These are phyloP conservation scores for Coreius guichenoti DNA, from an alignment of 2,797 vertebrate genomes.

Conservation along the genomic window DNA sequence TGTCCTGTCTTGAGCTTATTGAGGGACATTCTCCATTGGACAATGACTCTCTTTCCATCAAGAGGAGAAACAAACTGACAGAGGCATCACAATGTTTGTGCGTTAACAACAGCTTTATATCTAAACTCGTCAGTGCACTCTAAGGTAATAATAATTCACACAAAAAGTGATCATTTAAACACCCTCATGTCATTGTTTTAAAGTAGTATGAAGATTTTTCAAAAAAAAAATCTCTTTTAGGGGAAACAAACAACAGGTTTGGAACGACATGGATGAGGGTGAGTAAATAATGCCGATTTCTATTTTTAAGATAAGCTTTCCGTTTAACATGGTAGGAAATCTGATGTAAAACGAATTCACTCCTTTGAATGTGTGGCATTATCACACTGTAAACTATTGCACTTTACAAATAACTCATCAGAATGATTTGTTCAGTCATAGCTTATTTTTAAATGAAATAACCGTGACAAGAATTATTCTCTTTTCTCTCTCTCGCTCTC, in stretches of 20 bases:
- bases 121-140: constrained; percentile 24
- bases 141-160: constrained; percentile 8
- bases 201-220: neutral
- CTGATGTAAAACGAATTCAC: neutral
- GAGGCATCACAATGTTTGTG: constrained; percentile 54
- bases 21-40: constrained; percentile 47
- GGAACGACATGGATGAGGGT: neutral
- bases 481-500: neutral
- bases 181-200: neutral
- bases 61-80: constrained; percentile 54
- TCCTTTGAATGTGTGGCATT: constrained; percentile 18
- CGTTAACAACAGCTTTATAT: constrained; percentile 44
- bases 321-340: neutral
- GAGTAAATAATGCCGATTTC: neutral
- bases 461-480: constrained; percentile 1
- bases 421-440: constrained; percentile 51
- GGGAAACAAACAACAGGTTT: neutral
- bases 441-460: constrained; percentile 40
- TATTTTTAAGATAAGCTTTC: neutral
- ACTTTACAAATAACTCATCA: constrained; percentile 61
- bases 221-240: neutral
- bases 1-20: constrained; percentile 73
- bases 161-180: constrained; percentile 18
- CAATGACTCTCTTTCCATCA: constrained; percentile 47
- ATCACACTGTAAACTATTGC: constrained; percentile 67